Percentiles rank a stretch among this genome's conserved stretches.
phyloP scores from a whole-genome alignment of 2,888 invertebrate genomes.

The Cephus runcator region DNA sequence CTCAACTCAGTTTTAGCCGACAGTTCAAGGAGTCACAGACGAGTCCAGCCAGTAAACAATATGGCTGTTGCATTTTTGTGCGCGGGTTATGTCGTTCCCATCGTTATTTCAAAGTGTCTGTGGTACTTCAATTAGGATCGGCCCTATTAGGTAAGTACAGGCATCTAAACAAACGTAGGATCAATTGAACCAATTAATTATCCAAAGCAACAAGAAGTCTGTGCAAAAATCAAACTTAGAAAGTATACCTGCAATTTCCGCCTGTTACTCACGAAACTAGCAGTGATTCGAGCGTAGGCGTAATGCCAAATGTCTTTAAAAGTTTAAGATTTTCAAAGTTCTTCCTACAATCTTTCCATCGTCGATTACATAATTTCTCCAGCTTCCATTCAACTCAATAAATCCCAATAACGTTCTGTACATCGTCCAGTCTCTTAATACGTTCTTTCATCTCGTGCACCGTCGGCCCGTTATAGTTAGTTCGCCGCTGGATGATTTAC shows the following conservation, averaged over 20 bases:
- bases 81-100: constrained; percentile 54
- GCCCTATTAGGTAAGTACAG: constrained; percentile 18
- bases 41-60: constrained; percentile 48
- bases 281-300: constrained; percentile 10
- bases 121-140: constrained; percentile 20
- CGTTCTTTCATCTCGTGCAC: not conserved
- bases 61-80: constrained; percentile 52
- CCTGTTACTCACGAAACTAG: constrained; percentile 8
- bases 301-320: constrained; percentile 9
- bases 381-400: not conserved
- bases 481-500: not conserved
- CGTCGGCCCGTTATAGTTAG: not conserved
- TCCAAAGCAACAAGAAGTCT: not conserved
- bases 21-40: constrained; percentile 13
- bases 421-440: not conserved
- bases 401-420: not conserved
- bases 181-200: not conserved
- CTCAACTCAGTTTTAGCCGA: not conserved
- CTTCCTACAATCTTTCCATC: not conserved
- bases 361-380: not conserved
- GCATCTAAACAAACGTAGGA: not conserved
- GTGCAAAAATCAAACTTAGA: not conserved
- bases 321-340: not conserved
- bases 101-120: constrained; percentile 30
- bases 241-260: constrained; percentile 10